These are phyloP conservation scores for Cephonodes hylas DNA, from an alignment of 2,888 invertebrate genomes.

Conservation along the genomic window DNA sequence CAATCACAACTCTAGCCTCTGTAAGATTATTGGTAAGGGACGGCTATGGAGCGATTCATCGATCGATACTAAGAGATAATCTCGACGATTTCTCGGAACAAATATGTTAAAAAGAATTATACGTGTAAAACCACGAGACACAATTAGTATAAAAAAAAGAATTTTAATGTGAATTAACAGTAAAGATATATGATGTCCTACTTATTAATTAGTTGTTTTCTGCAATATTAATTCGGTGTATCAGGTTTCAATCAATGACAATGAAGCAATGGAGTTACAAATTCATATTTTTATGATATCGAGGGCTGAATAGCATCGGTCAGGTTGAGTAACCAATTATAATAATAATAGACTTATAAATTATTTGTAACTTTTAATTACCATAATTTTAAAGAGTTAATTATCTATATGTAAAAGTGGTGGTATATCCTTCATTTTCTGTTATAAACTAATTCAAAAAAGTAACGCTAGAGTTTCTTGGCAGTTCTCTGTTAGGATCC, in stretches of 20 bases:
- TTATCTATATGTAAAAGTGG: background rate
- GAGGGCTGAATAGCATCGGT: background rate
- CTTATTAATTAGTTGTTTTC: background rate
- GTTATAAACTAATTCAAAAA: too few species aligned
- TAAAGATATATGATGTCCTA: background rate
- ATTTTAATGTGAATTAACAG: background rate
- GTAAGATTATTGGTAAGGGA: too few species aligned
- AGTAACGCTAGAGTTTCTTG: too few species aligned
- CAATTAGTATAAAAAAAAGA: too few species aligned
- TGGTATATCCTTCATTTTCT: background rate
- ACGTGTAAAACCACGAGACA: too few species aligned
- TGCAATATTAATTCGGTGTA: background rate
- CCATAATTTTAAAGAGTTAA: background rate
- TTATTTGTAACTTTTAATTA: background rate
- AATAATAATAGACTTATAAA: background rate
- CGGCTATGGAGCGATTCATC: too few species aligned
- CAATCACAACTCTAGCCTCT: too few species aligned
- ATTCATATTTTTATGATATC: background rate
- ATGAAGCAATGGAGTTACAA: background rate
- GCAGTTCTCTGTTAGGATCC: too few species aligned
- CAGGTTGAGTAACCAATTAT: background rate
- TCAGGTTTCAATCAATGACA: background rate
- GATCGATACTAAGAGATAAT: too few species aligned
- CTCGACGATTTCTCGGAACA: too few species aligned
- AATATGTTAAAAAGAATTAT: too few species aligned